Evolutionary conservation across 2,797 vertebrate genomes (phyloP).

Genomic region (Pangasius macronema): DNA sequence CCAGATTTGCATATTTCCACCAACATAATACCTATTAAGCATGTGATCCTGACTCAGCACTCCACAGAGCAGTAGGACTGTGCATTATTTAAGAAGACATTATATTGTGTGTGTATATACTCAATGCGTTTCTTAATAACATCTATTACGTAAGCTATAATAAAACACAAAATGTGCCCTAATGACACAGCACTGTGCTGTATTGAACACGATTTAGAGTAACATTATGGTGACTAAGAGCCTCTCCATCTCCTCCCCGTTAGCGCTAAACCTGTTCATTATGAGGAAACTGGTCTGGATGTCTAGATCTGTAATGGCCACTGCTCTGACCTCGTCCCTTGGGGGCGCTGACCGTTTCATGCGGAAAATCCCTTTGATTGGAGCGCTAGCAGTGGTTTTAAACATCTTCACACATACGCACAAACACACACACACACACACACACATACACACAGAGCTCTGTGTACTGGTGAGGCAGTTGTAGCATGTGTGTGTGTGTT

Average conservation of each 20-base stretch:
- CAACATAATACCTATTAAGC: neutral
- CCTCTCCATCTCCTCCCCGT: constrained; percentile 56
- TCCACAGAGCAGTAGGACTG: neutral
- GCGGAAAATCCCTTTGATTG: constrained; percentile 81
- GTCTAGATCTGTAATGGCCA: constrained; percentile 57
- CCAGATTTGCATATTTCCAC: constrained; percentile 9
- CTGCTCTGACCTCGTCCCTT: constrained; percentile 76
- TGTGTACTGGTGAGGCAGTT: constrained; percentile 39
- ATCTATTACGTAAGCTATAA: constrained; percentile 11
- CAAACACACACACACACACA: constrained; percentile 15
- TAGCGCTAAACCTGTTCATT: constrained; percentile 65
- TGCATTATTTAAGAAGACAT: neutral
- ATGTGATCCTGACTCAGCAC: neutral
- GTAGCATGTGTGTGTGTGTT: constrained; percentile 36
- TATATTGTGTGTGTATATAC: neutral
- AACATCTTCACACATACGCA: constrained; percentile 58
- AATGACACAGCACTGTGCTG: constrained; percentile 6
- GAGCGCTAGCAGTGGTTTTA: constrained; percentile 73
- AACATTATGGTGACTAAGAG: constrained; percentile 45
- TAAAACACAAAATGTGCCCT: neutral
- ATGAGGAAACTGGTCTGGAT: constrained; percentile 66
- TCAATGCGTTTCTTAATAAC: neutral
- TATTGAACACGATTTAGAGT: constrained; percentile 3
- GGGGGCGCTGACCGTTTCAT: constrained; percentile 74
- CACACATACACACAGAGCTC: constrained; percentile 8